These are phyloP conservation scores for Sander vitreus DNA, from an alignment of 2,113 vertebrate species.

Conservation along the genomic window DNA sequence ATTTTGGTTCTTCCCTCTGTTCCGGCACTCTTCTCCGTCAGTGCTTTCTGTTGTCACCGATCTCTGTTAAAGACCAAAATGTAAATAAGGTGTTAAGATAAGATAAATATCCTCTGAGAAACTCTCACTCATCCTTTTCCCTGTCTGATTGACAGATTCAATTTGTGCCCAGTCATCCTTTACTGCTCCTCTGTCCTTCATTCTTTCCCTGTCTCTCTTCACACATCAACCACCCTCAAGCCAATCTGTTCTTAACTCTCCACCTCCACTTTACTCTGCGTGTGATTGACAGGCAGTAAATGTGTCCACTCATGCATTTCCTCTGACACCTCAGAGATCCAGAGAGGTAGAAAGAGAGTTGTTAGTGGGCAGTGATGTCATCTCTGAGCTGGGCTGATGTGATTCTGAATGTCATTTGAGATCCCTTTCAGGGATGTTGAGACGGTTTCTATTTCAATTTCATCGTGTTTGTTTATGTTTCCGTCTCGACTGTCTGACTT, in stretches of 20 bases:
- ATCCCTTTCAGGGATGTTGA: too few relatives aligned
- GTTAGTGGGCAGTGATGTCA: slow-evolving; percentile 52
- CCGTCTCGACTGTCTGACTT: too few relatives aligned
- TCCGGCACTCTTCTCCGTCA: slow-evolving; percentile 15
- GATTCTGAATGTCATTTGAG: too few relatives aligned
- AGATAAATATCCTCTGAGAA: too few relatives aligned
- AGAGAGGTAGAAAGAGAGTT: slow-evolving; percentile 23
- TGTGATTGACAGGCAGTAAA: slow-evolving; percentile 44
- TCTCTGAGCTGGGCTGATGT: not conserved
- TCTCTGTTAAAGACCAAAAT: too few relatives aligned
- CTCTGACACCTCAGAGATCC: slow-evolving; percentile 3
- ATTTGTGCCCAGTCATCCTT: not conserved
- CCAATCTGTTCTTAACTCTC: not conserved
- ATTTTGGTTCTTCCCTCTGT: not conserved
- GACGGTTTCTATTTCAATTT: too few relatives aligned
- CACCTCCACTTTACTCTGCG: not conserved
- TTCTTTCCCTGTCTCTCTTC: not conserved
- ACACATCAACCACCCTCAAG: slow-evolving; percentile 3
- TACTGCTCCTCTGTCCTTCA: not conserved
- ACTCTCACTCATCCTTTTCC: not conserved
- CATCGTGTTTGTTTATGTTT: too few relatives aligned
- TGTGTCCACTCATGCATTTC: slow-evolving; percentile 38
- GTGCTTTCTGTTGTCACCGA: not conserved
- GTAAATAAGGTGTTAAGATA: too few relatives aligned
- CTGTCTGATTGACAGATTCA: slow-evolving; percentile 15